A percentile compares a stretch with the other conserved stretches of the same genome.
These are phyloP conservation scores for Rhagium mordax DNA, from an alignment of 2,888 invertebrate species.

Conservation along the genomic window DNA sequence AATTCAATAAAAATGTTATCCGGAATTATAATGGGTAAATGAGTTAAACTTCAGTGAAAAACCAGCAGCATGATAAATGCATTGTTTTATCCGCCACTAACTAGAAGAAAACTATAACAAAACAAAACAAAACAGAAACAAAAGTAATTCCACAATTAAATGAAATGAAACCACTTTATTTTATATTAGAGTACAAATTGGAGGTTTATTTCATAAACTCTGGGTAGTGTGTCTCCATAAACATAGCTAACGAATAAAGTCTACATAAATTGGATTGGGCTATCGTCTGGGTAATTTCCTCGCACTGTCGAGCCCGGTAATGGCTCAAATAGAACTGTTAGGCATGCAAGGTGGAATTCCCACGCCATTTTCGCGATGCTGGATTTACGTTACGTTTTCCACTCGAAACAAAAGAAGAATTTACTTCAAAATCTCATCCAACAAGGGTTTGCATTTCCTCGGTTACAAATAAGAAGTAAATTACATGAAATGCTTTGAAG, in stretches of 20 bases:
- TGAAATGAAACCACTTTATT: slow-evolving; percentile 33
- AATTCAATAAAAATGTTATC: background rate
- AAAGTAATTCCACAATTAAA: slow-evolving; percentile 32
- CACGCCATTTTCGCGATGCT: slow-evolving; percentile 46
- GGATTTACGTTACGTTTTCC: slow-evolving; percentile 38
- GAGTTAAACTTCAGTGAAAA: background rate
- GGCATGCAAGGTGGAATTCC: slow-evolving; percentile 49
- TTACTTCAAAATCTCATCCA: background rate
- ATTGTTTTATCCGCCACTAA: background rate
- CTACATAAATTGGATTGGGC: slow-evolving; percentile 55
- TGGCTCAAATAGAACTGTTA: slow-evolving; percentile 50
- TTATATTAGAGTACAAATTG: slow-evolving; percentile 26
- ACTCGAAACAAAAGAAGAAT: slow-evolving; percentile 20
- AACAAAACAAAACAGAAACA: slow-evolving; percentile 23
- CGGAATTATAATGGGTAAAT: background rate
- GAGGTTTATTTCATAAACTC: slow-evolving; percentile 32
- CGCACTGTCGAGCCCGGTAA: slow-evolving; percentile 52
- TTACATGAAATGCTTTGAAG: background rate
- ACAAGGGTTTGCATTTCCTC: background rate
- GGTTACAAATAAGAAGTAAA: background rate
- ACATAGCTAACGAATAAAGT: slow-evolving; percentile 52
- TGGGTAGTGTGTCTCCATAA: slow-evolving; percentile 35
- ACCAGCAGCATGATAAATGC: slow-evolving; percentile 2
- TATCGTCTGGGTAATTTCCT: slow-evolving; percentile 57
- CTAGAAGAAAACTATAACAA: slow-evolving; percentile 8